Evolutionary conservation across 2,113 vertebrate genomes (phyloP).

Genomic region (Diadophis punctatus): DNA sequence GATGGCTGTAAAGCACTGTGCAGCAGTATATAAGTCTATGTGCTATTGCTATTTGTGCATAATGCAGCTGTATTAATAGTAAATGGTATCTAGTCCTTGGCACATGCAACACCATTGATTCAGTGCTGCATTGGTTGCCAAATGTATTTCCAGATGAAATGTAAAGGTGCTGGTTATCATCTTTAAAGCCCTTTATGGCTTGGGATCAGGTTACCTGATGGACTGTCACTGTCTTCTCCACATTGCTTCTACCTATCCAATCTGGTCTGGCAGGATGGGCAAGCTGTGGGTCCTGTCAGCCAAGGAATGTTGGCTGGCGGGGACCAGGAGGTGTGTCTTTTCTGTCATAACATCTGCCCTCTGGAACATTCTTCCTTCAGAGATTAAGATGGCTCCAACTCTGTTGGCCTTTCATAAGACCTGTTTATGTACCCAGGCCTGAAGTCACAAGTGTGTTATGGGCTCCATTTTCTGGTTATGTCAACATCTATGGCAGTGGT

Average conservation of each 20-base stretch:
- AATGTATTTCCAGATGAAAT: too few species aligned
- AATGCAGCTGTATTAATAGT: too few species aligned
- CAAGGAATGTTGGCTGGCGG: background rate
- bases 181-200: too few species aligned
- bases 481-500: background rate
- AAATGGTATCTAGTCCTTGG: too few species aligned
- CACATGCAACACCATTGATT: too few species aligned
- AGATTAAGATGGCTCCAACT: background rate
- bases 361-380: background rate
- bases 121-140: too few species aligned
- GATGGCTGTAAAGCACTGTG: too few species aligned
- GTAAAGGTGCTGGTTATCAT: too few species aligned
- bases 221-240: too few species aligned
- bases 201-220: too few species aligned
- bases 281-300: background rate
- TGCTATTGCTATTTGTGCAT: too few species aligned
- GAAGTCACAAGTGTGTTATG: background rate
- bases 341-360: background rate
- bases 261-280: background rate
- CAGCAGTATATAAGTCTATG: rapidly evolving
- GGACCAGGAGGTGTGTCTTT: background rate
- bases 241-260: background rate
- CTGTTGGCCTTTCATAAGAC: background rate
- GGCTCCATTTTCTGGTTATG: background rate
- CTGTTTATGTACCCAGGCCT: background rate